phyloP scores from a whole-genome alignment of 1,140 invertebrate species.

The Saccostrea cuccullata region DNA sequence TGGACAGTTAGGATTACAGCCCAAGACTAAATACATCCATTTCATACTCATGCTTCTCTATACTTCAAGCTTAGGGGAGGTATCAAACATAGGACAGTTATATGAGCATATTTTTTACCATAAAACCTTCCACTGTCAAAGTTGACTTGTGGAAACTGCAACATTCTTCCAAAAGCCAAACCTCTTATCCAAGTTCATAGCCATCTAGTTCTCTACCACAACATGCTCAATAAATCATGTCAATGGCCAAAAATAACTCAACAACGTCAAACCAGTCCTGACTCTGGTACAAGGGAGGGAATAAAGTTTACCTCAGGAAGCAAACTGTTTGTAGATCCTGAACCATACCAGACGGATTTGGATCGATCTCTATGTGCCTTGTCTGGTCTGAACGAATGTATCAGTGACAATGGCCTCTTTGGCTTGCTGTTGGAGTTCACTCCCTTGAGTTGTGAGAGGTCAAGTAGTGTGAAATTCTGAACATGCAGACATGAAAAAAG shows the following conservation, averaged over 20 bases:
- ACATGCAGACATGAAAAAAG: slow-evolving; percentile 28
- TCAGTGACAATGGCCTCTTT: slow-evolving; percentile 21
- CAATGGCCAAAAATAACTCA: not conserved
- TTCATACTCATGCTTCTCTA: no score
- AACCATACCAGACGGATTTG: not conserved
- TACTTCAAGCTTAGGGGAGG: no score
- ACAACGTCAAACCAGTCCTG: not conserved
- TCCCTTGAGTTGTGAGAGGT: not conserved
- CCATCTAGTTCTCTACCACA: not conserved
- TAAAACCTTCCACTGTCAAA: not conserved
- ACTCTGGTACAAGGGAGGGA: not conserved
- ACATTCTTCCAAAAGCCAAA: not conserved
- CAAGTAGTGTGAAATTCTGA: slow-evolving; percentile 11
- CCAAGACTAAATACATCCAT: no score
- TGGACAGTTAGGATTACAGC: no score
- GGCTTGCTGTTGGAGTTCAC: slow-evolving; percentile 9
- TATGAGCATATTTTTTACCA: no score
- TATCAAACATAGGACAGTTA: no score
- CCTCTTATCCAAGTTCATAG: not conserved
- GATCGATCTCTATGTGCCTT: not conserved
- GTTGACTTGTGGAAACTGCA: not conserved
- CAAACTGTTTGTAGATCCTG: not conserved
- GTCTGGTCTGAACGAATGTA: not conserved
- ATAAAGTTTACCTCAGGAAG: not conserved
- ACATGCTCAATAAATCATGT: not conserved